Base-by-base conservation (phyloP, 2,888 invertebrate genomes). In the Patella pellucida region DNA sequence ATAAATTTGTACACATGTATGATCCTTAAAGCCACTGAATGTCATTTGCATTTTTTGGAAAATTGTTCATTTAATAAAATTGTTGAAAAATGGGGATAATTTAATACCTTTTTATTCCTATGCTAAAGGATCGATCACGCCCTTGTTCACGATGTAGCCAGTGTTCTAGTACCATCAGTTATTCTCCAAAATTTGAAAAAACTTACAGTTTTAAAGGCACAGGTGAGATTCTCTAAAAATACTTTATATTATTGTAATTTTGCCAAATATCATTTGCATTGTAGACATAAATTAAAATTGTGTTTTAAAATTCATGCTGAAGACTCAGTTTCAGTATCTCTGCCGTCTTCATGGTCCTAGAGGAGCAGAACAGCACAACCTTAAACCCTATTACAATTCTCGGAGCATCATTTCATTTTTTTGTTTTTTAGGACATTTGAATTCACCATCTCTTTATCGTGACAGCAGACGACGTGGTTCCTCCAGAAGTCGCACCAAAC, bases 91-190 rank as follows among this genome's bases (percentile, higher is more conserved):
- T 31, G 31, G 31, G 74, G 16, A 50, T 19, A 19, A 27, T 68
- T 12, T 72, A 5, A 62, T 19, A 62, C 19, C n/a, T 62, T n/a
- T 19, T 19, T 16, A 19, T 62, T 62, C 19, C 12, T 68, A 14
- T 71, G 69, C 75, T 76, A 1, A 77, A 86, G 85, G 86, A 86
- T 19, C 79, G 83, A 50, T 86, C 84, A 68, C 83, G 88, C 7
- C 87, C 88, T 0, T 87, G 86, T 74, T 89, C 89, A 12, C 83
- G 87, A 1, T 89, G 89, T 77, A 88, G 88, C 73, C 87, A 86
- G 77, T 86, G 86, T 73, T 87, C 86, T 56, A 88, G 89, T 74
- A 84, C 83, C 0, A 78, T 87, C 71, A 87, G 87, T 78, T 86
- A 86, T 79, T 89, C 89, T 5, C 88, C 88, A 68, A 86, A 88